Evolutionary conservation across 2,797 vertebrate species (phyloP).

Genomic region (Peromyscus eremicus): DNA sequence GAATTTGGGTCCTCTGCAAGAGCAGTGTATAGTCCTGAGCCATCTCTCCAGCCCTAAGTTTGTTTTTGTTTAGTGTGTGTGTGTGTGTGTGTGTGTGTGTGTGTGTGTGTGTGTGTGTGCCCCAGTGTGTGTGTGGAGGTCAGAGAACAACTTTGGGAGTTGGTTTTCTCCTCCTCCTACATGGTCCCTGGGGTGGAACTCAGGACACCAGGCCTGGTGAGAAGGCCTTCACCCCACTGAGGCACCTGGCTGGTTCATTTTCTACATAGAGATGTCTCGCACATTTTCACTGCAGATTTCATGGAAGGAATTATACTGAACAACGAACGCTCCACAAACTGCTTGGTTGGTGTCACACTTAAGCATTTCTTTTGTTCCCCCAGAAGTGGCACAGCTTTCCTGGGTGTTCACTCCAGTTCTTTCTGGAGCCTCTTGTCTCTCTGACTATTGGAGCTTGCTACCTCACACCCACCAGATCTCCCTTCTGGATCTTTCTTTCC

Average conservation of each 20-base stretch:
- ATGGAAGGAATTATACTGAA: not conserved
- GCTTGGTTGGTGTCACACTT: not conserved
- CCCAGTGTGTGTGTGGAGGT: too few relatives aligned
- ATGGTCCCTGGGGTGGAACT: not conserved
- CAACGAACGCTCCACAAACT: not conserved
- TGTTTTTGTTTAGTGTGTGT: not conserved
- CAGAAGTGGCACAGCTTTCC: not conserved
- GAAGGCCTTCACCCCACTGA: not conserved
- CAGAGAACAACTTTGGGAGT: not conserved
- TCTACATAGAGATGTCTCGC: not conserved
- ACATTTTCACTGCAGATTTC: conserved; percentile 7
- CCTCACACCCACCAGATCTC: not conserved
- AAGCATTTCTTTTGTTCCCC: not conserved
- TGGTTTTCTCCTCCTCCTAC: not conserved
- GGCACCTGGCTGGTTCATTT: not conserved
- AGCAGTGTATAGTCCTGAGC: not conserved
- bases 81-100: not conserved
- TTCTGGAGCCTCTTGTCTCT: not conserved
- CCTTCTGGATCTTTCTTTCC: not conserved
- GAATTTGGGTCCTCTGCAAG: not conserved
- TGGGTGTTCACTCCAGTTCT: not conserved
- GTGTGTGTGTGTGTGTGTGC: not conserved
- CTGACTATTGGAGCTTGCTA: not conserved
- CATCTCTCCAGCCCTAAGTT: not conserved
- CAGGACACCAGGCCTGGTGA: too few relatives aligned